Conservation (phyloP, 2,888 invertebrate species). For the Galerucella calmariensis region DNA sequence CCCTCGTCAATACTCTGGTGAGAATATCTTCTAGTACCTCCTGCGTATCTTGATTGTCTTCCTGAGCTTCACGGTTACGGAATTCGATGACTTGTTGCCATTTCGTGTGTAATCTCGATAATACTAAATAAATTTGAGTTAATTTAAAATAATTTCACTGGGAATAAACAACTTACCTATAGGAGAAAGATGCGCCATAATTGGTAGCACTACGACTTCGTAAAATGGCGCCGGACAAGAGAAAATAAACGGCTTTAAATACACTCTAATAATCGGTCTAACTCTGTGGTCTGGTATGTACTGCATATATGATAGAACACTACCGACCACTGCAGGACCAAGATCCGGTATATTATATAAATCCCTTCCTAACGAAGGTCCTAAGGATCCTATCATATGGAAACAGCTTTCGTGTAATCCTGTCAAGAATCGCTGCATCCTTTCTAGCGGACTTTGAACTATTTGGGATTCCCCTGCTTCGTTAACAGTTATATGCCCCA, state of each 20-base stretch:
- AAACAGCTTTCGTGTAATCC: slow-evolving; percentile 85
- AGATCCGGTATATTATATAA: slow-evolving; percentile 84
- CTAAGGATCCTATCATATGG: slow-evolving; percentile 82
- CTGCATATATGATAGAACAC: slow-evolving; percentile 77
- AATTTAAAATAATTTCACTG: neutral
- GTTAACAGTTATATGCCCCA: slow-evolving; percentile 56
- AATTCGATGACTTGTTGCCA: slow-evolving; percentile 84
- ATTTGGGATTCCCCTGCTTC: slow-evolving; percentile 58
- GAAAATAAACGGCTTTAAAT: slow-evolving; percentile 86
- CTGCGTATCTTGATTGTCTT: slow-evolving; percentile 82
- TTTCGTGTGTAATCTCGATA: slow-evolving; percentile 76
- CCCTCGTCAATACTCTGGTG: slow-evolving; percentile 85
- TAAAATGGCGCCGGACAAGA: slow-evolving; percentile 88
- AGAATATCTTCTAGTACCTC: slow-evolving; percentile 89
- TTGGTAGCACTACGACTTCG: slow-evolving; percentile 79
- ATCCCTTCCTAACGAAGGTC: slow-evolving; percentile 84
- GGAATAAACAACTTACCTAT: slow-evolving; percentile 72
- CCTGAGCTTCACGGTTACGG: slow-evolving; percentile 80
- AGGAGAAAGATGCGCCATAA: slow-evolving; percentile 81
- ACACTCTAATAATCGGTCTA: slow-evolving; percentile 83
- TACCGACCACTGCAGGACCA: slow-evolving; percentile 77
- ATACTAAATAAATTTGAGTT: slow-evolving; percentile 66
- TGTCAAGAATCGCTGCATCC: slow-evolving; percentile 85
- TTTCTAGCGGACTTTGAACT: slow-evolving; percentile 73
- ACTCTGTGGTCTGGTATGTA: slow-evolving; percentile 87